Evolutionary conservation across 2,888 invertebrate species (phyloP), one percentile per base, ranked within the genome.

Genomic region (Nemotelus nigrinus): DNA sequence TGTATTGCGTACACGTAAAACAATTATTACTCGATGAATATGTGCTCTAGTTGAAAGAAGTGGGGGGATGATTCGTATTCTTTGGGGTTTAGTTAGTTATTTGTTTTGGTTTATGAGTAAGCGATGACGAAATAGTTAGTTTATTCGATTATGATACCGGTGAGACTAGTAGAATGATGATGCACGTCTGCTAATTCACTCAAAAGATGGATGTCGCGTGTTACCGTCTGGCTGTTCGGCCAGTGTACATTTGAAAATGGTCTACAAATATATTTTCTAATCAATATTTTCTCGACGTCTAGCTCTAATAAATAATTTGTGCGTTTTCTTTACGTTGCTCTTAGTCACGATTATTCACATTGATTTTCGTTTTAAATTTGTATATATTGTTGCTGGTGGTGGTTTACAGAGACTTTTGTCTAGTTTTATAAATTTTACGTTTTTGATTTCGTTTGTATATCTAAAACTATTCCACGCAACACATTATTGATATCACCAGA

Each of bases 401-500:
- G 41, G 53, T 70, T 70, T 70, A 25, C 25, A 25, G 25, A 25
- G 55, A 53, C 55, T 70, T n/a, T 41, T 47, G n/a, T 67, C 25
- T 70, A 47, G 7, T 47, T 47, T 65, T 70, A 55, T 55, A 55
- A 70, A 70, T 70, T 67, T 70, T 70, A 70, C 70, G 53, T 70
- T 70, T 25, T 25, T 25, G 55, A 55, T 67, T 48, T 48, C 50
- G 41, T 48, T 72, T 74, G 8, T 25, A 25, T 25, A 25, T 25
- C 25, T 25, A 25, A 25, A 1, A 25, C 25, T 25, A 25, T 25
- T 25, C 25, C 25, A 50, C 5, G 8, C 41, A 48, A 74, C 63
- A 63, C 63, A 74, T 74, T 63, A 74, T 63, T 74, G 74, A 60
- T 74, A 74, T 74, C 74, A 74, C 74, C 48, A 60, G 74, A 74